Conservation (phyloP, 2,113 vertebrate species). For the Dicerorhinus sumatrensis region DNA sequence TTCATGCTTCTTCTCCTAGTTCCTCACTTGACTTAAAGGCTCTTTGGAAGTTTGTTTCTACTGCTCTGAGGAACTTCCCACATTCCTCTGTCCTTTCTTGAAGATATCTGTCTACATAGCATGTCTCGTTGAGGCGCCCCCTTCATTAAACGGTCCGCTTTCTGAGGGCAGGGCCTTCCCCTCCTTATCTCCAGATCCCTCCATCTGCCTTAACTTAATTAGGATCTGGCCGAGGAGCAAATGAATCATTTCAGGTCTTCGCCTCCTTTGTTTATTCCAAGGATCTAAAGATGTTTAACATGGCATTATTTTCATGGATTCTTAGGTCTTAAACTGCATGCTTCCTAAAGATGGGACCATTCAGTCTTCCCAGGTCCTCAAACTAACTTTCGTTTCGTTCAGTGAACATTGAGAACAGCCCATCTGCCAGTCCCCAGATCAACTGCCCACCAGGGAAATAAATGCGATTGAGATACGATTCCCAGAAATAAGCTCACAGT, state of each 20-base stretch:
- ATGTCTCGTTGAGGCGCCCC: background rate
- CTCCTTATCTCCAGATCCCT: background rate
- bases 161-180: background rate
- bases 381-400: background rate
- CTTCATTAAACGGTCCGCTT: background rate
- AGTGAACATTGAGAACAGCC: fast-evolving
- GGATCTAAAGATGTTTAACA: background rate
- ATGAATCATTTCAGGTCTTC: background rate
- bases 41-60: background rate
- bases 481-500: background rate
- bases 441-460: background rate
- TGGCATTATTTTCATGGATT: background rate
- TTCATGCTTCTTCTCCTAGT: fast-evolving
- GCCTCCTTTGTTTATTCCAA: background rate
- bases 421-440: background rate
- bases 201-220: background rate
- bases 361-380: background rate
- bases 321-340: background rate
- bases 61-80: background rate
- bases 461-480: background rate
- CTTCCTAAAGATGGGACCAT: background rate
- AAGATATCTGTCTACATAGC: background rate
- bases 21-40: background rate
- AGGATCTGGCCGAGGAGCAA: background rate
- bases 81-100: background rate